phyloP scores from a whole-genome alignment of 2,888 invertebrate species.

The Phyto melanocephala region DNA sequence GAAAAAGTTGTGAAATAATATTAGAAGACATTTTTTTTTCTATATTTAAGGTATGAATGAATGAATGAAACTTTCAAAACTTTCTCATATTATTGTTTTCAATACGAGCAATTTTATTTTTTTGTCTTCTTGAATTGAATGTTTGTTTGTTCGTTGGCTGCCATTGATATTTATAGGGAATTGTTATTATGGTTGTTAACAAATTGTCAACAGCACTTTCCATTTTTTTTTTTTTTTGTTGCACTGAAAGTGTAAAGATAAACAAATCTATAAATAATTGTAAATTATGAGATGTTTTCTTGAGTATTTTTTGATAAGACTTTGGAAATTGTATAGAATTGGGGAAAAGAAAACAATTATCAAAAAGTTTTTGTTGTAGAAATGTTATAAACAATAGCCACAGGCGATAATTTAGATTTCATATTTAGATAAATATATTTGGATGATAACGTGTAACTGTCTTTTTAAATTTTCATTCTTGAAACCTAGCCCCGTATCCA shows the following conservation, averaged over 20 bases:
- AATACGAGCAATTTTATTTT: not conserved
- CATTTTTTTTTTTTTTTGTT: conserved; percentile 17
- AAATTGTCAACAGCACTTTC: conserved; percentile 61
- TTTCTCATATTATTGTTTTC: conserved; percentile 59
- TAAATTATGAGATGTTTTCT: not conserved
- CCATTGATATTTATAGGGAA: conserved; percentile 29
- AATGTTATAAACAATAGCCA: no score
- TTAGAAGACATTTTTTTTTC: not conserved
- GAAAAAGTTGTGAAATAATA: not conserved
- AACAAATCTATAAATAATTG: not conserved
- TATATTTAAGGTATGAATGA: conserved; percentile 19
- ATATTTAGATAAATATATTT: no score
- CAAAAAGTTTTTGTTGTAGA: no score
- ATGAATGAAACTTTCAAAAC: conserved; percentile 55
- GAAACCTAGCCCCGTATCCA: no score
- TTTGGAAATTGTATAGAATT: no score
- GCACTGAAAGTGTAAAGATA: not conserved
- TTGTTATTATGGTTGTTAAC: conserved; percentile 50
- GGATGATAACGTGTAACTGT: no score
- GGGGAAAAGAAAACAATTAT: no score
- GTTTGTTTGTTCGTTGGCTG: not conserved
- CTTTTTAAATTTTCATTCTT: no score
- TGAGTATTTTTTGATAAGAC: no score
- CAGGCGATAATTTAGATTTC: no score
- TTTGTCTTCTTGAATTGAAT: not conserved